Evolutionary conservation across 2,797 vertebrate species (phyloP), one percentile per base, ranked within the genome.

Genomic region (Naso thynnoides): DNA sequence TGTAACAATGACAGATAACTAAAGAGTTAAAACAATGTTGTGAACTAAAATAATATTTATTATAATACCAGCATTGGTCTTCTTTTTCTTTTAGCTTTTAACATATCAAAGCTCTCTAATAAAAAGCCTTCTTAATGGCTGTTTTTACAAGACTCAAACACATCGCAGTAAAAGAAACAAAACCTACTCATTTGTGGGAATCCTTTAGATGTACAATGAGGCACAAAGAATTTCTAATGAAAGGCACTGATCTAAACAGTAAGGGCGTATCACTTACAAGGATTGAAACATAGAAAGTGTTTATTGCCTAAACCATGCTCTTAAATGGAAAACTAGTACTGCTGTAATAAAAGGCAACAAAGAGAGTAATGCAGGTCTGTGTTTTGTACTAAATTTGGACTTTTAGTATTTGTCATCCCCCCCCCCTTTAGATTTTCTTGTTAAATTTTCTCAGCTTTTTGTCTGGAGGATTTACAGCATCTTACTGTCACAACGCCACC

Each of bases 171-270:
- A 85, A 78, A 61, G 6, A 74, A 76, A 76, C 21, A 61, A 53
- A 42, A 65, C 13, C 18, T 62, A 53, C 36, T 61, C 56, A 82
- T 79, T 84, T 52, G 54, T 23, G 62, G 55, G 48, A 66, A 61
- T 47, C 47, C 39, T 64, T 54, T 59, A 80, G 14, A 61, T 42
- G 26, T 18, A 41, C 39, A 11, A 18, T 14, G 21, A 0, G 19
- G 14, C 6, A 3, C 38, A 44, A 60, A 50, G 6, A 9, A 21
- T 19, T 70, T 63, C 27, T 72, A 74, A 76, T 81, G 65, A 68
- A 86, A 79, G 54, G 21, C 27, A 21, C 58, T 65, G 52, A 65
- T 55, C 53, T 50, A 78, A 84, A 73, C 69, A 70, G 18, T 48
- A 52, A 59, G 41, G 11, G 70, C 36, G 0, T 21, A 33, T 49